Base-by-base conservation (phyloP, 2,797 vertebrate species). In the Schizopygopsis pylzovi region DNA sequence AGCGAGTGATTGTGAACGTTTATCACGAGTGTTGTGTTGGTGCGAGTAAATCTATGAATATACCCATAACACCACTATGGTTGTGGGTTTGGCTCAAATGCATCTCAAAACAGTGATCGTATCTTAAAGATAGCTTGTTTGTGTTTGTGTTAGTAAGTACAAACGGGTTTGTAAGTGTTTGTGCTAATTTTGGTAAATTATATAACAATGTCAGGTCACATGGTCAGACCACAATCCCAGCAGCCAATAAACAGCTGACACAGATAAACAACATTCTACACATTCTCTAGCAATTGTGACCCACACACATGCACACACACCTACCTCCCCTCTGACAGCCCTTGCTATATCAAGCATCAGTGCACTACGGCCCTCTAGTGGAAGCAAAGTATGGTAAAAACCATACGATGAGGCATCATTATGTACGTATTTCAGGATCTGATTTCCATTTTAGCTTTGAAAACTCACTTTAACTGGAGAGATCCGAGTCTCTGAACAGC, bases 261-360 rank as follows among this genome's bases (percentile, higher is more conserved):
- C 68, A 20, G 28, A 86, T 75, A 76, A 76, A 84, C 71, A 86
- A 65, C 75, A 85, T 80, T 84, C 33, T 75, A 85, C 39, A 75
- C 59, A 28, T 54, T 87, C 37, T 47, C 82, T 18, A 61, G 41
- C 33, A 4, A 77, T 70, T 82, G 85, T 77, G 65, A 22, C 68
- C 59, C 33, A 72, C 37, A 82, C 28, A 80, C 52, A 72, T 10
- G 63, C 37, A 82, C 28, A 73, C 63, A 63, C 28, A 73, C 52
- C 56, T 25, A 12, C 25, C 25, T 49, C 5, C 6, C 11, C 16
- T 65, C 45, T 33, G 33, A 65, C 37, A 81, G 54, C 72, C n/a
- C 6, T 4, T 65, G 25, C 18, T 67, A 47, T 56, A 49, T 61
- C 16, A 39, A 22, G 63, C 33, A 54, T 81, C 70, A 78, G 41